Percentiles rank a stretch among this genome's conserved stretches.
These are phyloP conservation scores for Hybos culiciformis DNA, from an alignment of 2,888 invertebrate species.

Conservation along the genomic window DNA sequence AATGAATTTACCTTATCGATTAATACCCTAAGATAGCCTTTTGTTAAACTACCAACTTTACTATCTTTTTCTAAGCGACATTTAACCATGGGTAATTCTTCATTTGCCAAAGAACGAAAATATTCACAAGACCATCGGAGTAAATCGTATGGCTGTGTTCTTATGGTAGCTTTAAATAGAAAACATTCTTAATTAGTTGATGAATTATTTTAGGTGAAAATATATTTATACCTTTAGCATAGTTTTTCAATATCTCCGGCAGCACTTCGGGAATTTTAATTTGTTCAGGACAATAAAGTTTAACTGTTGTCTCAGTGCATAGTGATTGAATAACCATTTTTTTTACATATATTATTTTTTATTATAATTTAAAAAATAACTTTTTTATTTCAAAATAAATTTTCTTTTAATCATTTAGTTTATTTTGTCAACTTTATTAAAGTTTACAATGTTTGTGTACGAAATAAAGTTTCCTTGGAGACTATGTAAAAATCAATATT, in stretches of 20 bases:
- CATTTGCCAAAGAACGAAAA: constrained; percentile 63
- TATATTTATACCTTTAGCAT: background rate
- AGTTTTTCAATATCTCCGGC: background rate
- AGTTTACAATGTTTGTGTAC: no score
- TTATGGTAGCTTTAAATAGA: constrained; percentile 54
- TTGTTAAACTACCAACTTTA: constrained; percentile 62
- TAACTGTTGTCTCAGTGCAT: background rate
- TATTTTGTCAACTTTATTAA: no score
- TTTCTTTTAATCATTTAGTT: no score
- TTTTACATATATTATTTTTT: no score
- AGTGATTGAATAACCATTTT: no score
- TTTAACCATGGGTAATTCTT: constrained; percentile 69
- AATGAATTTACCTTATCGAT: constrained; percentile 53
- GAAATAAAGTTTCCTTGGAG: no score
- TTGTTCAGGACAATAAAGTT: background rate
- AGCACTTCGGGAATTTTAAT: background rate
- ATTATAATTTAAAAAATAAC: no score
- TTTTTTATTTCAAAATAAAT: no score
- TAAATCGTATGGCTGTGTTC: constrained; percentile 78
- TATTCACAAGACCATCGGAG: constrained; percentile 73
- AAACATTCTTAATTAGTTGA: constrained; percentile 7
- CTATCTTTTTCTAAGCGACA: constrained; percentile 59
- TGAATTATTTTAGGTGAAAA: background rate
- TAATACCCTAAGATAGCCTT: constrained; percentile 64
- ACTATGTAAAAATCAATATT: no score